Conservation (phyloP, 2,113 vertebrate genomes). For the Corythoichthys intestinalis region DNA sequence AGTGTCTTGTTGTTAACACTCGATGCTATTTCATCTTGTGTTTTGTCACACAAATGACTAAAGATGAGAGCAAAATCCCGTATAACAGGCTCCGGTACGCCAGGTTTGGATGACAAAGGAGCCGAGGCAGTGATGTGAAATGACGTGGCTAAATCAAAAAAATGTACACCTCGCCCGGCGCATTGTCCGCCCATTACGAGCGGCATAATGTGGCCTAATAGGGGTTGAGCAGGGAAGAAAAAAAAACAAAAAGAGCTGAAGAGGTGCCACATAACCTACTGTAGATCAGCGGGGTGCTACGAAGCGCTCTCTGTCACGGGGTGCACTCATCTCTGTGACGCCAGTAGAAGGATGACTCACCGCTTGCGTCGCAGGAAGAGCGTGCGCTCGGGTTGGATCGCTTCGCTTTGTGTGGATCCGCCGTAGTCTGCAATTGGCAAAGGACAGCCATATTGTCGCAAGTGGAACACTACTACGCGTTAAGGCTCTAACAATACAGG, state of each 20-base stretch:
- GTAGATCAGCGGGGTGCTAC: conserved; percentile 62
- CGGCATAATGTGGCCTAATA: conserved; percentile 54
- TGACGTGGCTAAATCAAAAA: conserved; percentile 14
- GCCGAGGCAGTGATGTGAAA: conserved; percentile 11
- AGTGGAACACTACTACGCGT: too few species aligned
- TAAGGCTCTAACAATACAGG: too few species aligned
- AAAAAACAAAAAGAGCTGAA: conserved; percentile 42
- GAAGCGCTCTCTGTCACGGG: conserved; percentile 71
- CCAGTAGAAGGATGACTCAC: conserved; percentile 77
- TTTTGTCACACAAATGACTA: conserved; percentile 4
- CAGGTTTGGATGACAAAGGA: conserved; percentile 26
- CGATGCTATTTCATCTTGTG: neutral
- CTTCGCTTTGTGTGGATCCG: too few species aligned
- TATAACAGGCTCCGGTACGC: conserved; percentile 6
- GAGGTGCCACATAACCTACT: conserved; percentile 49
- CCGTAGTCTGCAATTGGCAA: too few species aligned
- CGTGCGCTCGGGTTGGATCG: conserved; percentile 16
- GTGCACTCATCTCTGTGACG: conserved; percentile 74
- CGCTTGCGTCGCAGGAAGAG: conserved; percentile 54
- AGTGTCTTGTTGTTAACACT: neutral
- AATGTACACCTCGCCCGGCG: conserved; percentile 12
- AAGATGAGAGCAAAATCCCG: neutral
- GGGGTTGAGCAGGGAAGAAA: conserved; percentile 40
- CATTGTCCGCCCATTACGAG: conserved; percentile 39
- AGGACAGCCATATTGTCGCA: too few species aligned